Evolutionary conservation across 2,113 vertebrate genomes (phyloP).

Genomic region (Bubo blakistoni): DNA sequence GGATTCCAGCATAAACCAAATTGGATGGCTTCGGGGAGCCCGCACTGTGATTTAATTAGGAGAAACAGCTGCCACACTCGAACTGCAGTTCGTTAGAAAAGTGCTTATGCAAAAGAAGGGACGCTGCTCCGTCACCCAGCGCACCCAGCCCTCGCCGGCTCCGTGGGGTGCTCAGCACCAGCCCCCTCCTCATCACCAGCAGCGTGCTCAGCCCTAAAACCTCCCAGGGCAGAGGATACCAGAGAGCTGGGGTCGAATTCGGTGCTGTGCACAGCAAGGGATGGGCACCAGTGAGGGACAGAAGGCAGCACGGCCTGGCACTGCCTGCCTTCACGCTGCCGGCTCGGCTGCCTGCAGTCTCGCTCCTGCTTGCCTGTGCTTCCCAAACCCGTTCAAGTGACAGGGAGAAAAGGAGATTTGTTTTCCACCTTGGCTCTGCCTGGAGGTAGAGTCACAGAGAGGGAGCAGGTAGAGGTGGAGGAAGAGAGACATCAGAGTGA

Average conservation of each 20-base stretch:
- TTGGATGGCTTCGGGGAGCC: slow-evolving; percentile 11
- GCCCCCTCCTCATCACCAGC: background rate
- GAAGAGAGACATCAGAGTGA: slow-evolving; percentile 35
- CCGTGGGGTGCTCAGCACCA: background rate
- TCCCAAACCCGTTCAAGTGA: background rate
- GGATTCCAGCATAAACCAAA: slow-evolving; percentile 7
- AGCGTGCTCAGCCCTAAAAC: background rate
- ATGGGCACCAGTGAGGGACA: background rate
- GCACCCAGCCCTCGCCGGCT: background rate
- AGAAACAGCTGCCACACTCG: slow-evolving; percentile 1
- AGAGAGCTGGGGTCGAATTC: background rate
- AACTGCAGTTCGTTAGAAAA: background rate
- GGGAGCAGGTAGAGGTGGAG: slow-evolving; percentile 27
- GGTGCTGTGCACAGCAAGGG: background rate
- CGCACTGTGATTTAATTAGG: background rate
- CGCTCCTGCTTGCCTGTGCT: background rate
- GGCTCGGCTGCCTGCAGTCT: background rate
- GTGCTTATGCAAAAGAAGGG: background rate
- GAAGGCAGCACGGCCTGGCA: background rate
- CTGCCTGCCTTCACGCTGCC: background rate
- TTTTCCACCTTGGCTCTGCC: background rate
- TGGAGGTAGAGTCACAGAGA: slow-evolving; percentile 18
- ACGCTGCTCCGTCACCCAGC: accelerated
- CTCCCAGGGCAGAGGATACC: accelerated
- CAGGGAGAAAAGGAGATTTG: background rate